Evolutionary conservation across 2,888 invertebrate species (phyloP).

Genomic region (Pyrgus malvae): DNA sequence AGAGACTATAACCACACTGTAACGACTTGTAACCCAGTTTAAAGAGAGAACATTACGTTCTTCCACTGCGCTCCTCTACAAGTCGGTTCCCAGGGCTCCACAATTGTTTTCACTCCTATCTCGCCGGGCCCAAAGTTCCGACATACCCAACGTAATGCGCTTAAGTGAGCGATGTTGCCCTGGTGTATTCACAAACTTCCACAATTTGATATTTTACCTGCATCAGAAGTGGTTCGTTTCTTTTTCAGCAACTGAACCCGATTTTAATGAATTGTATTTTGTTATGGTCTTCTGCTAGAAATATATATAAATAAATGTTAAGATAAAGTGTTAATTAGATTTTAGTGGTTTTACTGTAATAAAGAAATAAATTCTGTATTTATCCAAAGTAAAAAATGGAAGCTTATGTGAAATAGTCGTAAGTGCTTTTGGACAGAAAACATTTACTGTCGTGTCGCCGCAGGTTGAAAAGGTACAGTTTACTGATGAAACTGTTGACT

Average conservation of each 20-base stretch:
- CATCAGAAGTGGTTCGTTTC: constrained; percentile 18
- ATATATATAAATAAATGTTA: too few relatives aligned
- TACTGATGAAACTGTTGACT: too few relatives aligned
- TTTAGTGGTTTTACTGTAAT: too few relatives aligned
- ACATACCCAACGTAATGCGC: constrained; percentile 65
- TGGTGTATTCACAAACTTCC: constrained; percentile 63
- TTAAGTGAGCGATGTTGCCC: constrained; percentile 79
- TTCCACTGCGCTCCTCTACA: constrained; percentile 52
- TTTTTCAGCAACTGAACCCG: constrained; percentile 16
- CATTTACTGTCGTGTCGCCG: too few relatives aligned
- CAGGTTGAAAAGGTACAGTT: too few relatives aligned
- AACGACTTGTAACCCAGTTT: constrained; percentile 19
- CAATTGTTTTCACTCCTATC: constrained; percentile 72
- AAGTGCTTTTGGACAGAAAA: too few relatives aligned
- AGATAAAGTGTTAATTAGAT: too few relatives aligned
- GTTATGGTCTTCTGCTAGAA: too few relatives aligned
- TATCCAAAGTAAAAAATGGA: too few relatives aligned
- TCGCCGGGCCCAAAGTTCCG: constrained; percentile 62
- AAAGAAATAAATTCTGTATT: too few relatives aligned
- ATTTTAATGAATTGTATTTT: too few relatives aligned
- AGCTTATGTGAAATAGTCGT: too few relatives aligned
- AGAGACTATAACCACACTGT: constrained; percentile 13
- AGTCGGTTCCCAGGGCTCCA: constrained; percentile 63
- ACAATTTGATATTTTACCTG: constrained; percentile 50
- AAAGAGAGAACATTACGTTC: constrained; percentile 41